phyloP scores from a whole-genome alignment of 2,888 invertebrate genomes.

The Myathropa florea region DNA sequence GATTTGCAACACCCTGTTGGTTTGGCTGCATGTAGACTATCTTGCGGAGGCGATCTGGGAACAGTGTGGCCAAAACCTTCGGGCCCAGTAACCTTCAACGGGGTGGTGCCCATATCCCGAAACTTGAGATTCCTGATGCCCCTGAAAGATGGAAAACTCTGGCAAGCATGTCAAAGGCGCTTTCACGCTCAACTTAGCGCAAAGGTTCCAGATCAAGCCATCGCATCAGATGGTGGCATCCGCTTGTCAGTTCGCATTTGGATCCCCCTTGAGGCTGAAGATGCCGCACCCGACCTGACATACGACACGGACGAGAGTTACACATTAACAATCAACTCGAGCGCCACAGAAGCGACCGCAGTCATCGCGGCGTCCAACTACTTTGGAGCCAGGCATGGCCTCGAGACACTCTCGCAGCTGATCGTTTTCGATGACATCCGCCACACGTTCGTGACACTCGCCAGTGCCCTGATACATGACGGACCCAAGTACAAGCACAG shows the following conservation, averaged over 20 bases:
- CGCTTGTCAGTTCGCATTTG: slow-evolving; percentile 53
- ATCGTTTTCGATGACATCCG: slow-evolving; percentile 73
- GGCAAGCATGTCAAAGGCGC: slow-evolving; percentile 75
- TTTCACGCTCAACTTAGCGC: slow-evolving; percentile 73
- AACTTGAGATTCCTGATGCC: slow-evolving; percentile 75
- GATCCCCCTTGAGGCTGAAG: neutral
- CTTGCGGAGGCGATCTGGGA: slow-evolving; percentile 80
- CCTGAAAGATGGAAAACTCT: slow-evolving; percentile 59
- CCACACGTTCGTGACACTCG: slow-evolving; percentile 81
- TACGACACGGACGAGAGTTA: slow-evolving; percentile 82
- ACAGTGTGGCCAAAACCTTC: slow-evolving; percentile 77
- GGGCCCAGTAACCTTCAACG: slow-evolving; percentile 77
- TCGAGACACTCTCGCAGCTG: slow-evolving; percentile 81
- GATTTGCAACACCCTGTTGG: slow-evolving; percentile 60
- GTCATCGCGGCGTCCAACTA: slow-evolving; percentile 81
- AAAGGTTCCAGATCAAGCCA: slow-evolving; percentile 68
- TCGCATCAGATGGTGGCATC: slow-evolving; percentile 76
- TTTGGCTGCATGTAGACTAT: slow-evolving; percentile 79
- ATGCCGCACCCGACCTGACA: slow-evolving; percentile 74
- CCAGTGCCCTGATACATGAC: slow-evolving; percentile 85
- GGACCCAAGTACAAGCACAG: slow-evolving; percentile 91
- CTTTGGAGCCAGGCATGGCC: slow-evolving; percentile 83
- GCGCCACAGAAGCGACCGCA: slow-evolving; percentile 79
- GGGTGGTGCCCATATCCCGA: slow-evolving; percentile 77
- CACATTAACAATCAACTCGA: slow-evolving; percentile 72